Evolutionary conservation across 2,888 invertebrate species (phyloP), one percentile per base, ranked within the genome.

Genomic region (Dasysyrphus albostriatus): DNA sequence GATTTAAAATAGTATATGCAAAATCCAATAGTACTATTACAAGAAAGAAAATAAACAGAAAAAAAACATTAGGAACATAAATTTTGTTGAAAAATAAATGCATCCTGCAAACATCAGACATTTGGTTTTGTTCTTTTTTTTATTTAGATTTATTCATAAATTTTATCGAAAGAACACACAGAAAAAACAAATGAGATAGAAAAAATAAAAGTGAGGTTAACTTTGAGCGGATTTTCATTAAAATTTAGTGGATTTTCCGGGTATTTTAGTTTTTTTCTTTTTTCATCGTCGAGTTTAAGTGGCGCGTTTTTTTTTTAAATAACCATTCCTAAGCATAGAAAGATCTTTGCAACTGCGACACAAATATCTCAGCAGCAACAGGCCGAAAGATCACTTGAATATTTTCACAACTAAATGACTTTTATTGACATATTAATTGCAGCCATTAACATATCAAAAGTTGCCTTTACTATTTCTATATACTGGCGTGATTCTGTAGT

Each of bases 371-470:
- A 87, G 75, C 82, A 79, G 78, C 87, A 75, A 70, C 72, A 44
- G 65, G 70, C 75, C 78, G 58, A 78, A 42, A 78, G 81, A 87
- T 83, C 83, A 79, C 75, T 88, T 83, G 83, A 83, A 83, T 88
- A 88, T 88, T 88, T 88, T 88, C 79, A 79, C 83, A 88, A 88
- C 90, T 90, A 89, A 91, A 91, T 91, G 91, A 89, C 89, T 92
- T 91, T 90, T 91, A 92, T 91, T 91, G 91, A 91, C 91, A 91
- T 89, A 91, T 91, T 91, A 91, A 91, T 92, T 91, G 91, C 90
- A 88, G 89, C 89, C 89, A 91, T 90, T 89, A 89, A 88, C 84
- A 88, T 88, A 87, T 87, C 82, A 88, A 77, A 83, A 16, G 49
- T 16, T 51, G 67, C 1, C 12, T 29, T 54, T 54, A 14, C 51